phyloP scores from a whole-genome alignment of 2,888 invertebrate genomes.

The Gymnoscelis rufifasciata region DNA sequence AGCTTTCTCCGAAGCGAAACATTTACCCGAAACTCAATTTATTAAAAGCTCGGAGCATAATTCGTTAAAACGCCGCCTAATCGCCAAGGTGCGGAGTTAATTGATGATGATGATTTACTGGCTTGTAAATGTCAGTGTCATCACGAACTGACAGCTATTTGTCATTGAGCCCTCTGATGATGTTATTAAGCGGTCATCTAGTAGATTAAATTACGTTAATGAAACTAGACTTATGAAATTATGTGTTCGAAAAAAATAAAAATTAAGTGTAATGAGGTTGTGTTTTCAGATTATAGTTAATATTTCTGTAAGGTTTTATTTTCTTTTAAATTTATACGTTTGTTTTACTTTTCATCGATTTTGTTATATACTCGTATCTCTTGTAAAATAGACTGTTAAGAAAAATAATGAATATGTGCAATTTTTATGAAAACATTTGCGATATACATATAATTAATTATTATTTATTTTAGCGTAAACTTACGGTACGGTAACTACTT shows the following conservation, averaged over 20 bases:
- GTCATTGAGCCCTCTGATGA: conserved; percentile 34
- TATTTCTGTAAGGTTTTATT: too few species aligned
- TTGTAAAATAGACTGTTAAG: too few species aligned
- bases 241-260: not conserved
- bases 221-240: not conserved
- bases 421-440: too few species aligned
- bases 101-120: conserved; percentile 53
- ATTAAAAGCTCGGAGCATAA: conserved; percentile 17
- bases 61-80: conserved; percentile 28
- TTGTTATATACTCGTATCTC: too few species aligned
- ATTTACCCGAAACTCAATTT: conserved; percentile 16
- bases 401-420: too few species aligned
- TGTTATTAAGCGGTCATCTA: conserved; percentile 11
- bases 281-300: too few species aligned
- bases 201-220: not conserved
- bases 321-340: too few species aligned
- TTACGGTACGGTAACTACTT: too few species aligned
- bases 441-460: too few species aligned
- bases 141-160: conserved; percentile 55
- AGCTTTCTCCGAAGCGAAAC: conserved; percentile 8
- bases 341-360: too few species aligned
- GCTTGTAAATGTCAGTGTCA: conserved; percentile 67
- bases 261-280: too few species aligned
- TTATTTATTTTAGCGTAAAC: too few species aligned
- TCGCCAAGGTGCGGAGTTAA: conserved; percentile 38